Conservation (phyloP, 2,113 vertebrate genomes). For the Tenrec ecaudatus region DNA sequence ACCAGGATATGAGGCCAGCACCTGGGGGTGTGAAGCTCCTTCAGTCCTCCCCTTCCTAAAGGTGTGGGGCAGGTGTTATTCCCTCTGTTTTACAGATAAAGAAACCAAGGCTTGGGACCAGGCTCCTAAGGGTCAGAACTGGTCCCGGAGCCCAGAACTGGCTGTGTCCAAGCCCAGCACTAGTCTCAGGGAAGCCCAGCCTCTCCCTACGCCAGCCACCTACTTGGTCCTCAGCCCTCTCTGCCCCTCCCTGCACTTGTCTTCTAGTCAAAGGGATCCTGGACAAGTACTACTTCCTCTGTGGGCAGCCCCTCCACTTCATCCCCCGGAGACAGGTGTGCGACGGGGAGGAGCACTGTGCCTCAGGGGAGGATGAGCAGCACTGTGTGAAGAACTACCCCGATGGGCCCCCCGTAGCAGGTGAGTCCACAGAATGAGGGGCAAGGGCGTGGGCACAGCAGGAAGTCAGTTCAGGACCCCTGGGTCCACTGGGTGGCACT, state of each 20-base stretch:
- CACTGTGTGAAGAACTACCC: conserved; percentile 85
- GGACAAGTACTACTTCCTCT: conserved; percentile 92
- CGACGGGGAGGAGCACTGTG: conserved; percentile 89
- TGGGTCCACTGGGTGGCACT: not conserved
- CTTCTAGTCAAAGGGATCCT: conserved; percentile 88
- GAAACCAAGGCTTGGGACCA: too few relatives aligned
- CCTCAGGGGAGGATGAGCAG: conserved; percentile 90
- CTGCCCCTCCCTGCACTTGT: not conserved
- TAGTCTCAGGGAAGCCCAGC: not conserved
- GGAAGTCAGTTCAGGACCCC: not conserved
- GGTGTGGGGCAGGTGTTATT: too few relatives aligned
- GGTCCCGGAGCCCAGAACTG: not conserved
- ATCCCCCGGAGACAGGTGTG: conserved; percentile 88
- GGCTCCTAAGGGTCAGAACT: too few relatives aligned
- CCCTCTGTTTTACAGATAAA: too few relatives aligned
- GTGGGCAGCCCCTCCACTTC: conserved; percentile 88
- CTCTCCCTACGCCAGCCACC: not conserved
- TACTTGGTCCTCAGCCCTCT: not conserved
- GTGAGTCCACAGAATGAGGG: conserved; percentile 62
- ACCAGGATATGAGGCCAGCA: not conserved
- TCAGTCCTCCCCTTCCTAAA: too few relatives aligned
- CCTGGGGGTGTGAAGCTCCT: not conserved
- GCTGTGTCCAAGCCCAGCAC: not conserved
- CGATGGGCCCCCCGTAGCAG: not conserved
- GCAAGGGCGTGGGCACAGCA: rapidly evolving